Evolutionary conservation across 2,113 vertebrate species (phyloP).

Genomic region (Cygnus atratus): DNA sequence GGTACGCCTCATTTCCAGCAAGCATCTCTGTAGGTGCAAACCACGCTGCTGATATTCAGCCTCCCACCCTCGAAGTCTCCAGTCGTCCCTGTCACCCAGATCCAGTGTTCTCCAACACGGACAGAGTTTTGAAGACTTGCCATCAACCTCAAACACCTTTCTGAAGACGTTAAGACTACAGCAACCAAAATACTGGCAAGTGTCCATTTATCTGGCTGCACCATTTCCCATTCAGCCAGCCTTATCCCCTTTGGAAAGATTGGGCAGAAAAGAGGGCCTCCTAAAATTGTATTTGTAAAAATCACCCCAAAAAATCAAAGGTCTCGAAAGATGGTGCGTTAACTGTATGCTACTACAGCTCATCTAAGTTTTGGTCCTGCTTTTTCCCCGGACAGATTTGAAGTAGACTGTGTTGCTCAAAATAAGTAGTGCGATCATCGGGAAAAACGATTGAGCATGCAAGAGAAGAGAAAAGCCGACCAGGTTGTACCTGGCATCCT

Average conservation of each 20-base stretch:
- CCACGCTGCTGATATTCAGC: background rate
- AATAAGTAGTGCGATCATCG: background rate
- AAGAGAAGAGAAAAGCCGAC: background rate
- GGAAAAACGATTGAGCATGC: fast-evolving
- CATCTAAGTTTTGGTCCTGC: background rate
- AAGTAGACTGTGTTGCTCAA: background rate
- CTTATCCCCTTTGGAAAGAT: background rate
- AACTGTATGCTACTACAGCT: background rate
- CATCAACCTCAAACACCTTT: background rate
- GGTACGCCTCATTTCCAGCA: background rate
- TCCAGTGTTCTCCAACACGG: background rate
- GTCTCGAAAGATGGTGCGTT: background rate
- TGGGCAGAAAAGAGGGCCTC: background rate
- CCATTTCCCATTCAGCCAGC: background rate
- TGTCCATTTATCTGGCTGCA: background rate
- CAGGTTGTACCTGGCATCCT: background rate
- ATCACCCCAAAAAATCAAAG: background rate
- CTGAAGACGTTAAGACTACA: background rate
- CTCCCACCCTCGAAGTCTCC: background rate
- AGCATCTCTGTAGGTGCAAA: background rate
- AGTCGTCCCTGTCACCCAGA: background rate
- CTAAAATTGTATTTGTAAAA: background rate
- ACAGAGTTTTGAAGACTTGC: background rate
- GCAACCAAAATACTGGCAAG: background rate
- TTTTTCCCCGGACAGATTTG: background rate